Percentiles rank a stretch among this genome's conserved stretches.
Conservation (phyloP, 2,797 vertebrate genomes). For the Rhyacichthys aspro region DNA sequence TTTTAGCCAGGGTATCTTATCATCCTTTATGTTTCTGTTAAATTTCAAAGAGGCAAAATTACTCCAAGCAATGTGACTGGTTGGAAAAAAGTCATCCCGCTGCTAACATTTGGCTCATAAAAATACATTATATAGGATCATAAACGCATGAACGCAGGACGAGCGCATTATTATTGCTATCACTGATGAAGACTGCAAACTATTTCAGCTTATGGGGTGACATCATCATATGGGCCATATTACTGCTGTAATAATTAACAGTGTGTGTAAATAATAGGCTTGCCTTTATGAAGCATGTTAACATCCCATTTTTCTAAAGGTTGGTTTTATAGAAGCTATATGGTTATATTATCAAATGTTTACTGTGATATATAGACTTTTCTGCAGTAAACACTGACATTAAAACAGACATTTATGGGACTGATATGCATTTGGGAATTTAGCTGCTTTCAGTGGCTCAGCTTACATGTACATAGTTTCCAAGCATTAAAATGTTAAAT, state of each 20-base stretch:
- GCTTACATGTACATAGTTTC: background rate
- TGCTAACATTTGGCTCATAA: conserved; percentile 50
- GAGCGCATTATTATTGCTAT: conserved; percentile 28
- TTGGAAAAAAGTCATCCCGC: conserved; percentile 23
- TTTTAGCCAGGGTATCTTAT: no score
- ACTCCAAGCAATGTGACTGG: conserved; percentile 9
- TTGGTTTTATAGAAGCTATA: conserved; percentile 26
- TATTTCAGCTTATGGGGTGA: conserved; percentile 32
- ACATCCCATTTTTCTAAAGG: conserved; percentile 15
- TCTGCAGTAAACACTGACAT: conserved; percentile 1
- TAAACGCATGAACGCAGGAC: conserved; percentile 51
- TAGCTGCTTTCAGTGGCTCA: no score
- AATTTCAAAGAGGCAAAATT: conserved; percentile 4
- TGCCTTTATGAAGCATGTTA: conserved; percentile 28
- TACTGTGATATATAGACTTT: background rate
- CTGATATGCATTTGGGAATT: conserved; percentile 11
- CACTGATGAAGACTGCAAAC: conserved; percentile 33
- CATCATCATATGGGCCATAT: conserved; percentile 17
- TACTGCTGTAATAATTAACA: conserved; percentile 39
- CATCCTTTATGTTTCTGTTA: background rate
- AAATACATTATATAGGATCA: conserved; percentile 41
- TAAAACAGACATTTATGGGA: conserved; percentile 9
- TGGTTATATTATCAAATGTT: background rate
- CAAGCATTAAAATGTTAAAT: conserved; percentile 5
- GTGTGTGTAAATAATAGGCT: conserved; percentile 19